Evolutionary conservation across 2,888 invertebrate genomes (phyloP), one percentile per base, ranked within the genome.

Genomic region (Thereva nobilitata): DNA sequence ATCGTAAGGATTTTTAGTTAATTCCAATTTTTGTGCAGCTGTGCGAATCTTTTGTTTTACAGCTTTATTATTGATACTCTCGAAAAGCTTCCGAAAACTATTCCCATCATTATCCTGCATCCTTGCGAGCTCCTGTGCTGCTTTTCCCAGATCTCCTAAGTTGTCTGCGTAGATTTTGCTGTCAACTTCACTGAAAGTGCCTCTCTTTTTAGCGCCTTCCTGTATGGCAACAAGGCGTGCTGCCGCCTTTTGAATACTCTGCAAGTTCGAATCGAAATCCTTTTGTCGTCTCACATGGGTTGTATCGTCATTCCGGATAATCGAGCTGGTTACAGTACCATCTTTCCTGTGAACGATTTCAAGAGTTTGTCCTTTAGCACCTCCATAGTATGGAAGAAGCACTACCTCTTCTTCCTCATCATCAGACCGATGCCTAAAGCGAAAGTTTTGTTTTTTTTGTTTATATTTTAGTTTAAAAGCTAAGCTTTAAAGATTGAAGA

Each of bases 331-430:
- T 0, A 84, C 75, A 5, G 79, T 78, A 12, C 87, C 87, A 72
- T 83, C 79, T 5, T 79, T 78, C 63, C 83, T 82, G 78, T 84
- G 84, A 59, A 82, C 83, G 61, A 87, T 82, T 83, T 85, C 85
- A 72, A 89, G 78, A 64, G 86, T 85, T 77, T 89, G 88, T 0
- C 90, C 90, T 74, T 86, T 87, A 2, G 85, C 87, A 40, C 89
- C 90, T 1, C 91, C 90, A 75, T 90, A 90, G 78, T 87, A 90
- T 9, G 89, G 87, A 47, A 89, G 71, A 12, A 70, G 68, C n/a
- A 74, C 70, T 52, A 68, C 64, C 47, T 63, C 70, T 49, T 54
- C 64, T 12, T 47, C 47, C 6, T 47, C 10, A 12, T 47, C 54
- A 45, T 45, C 44, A 23, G 55, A 38, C 40, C 34, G 44, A 53